Base-by-base conservation (phyloP, 2,888 invertebrate genomes). In the Apodemia hepburni region DNA sequence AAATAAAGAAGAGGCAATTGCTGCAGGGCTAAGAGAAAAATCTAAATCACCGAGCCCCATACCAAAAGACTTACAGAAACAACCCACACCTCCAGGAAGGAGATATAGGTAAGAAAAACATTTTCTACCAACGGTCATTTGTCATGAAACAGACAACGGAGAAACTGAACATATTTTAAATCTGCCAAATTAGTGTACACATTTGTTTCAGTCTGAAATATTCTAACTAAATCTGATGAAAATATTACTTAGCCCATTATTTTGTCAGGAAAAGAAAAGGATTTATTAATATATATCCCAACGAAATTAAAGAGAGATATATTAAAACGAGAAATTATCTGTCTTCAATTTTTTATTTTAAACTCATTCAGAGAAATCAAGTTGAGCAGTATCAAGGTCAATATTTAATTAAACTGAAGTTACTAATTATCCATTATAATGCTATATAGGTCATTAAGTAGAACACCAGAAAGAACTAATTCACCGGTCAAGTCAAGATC, bases 41-140 rank as follows among this genome's bases (percentile, higher is more conserved):
- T 97, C 97, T 0, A 93, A 94, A 71, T 96, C 96, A 2, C 96
- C 97, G 0, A 95, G 95, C 67, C 97, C 97, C 0, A 95, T 97
- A 73, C 85, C 95, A n/a, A 94, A 95, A 79, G 94, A 95, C 66
- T 85, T 94, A 59, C 94, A 95, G 65, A 95, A 95, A 79, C 95
- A 94, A 77, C 94, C 94, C 63, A 93, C 95, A 61, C 95, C 95
- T 58, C 95, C 95, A 51, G 95, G 94, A 74, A 93, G 96, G 77
- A 93, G 96, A 79, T 97, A 97, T 79, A 93, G 94, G 89, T 89
- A 78, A 60, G 58, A 59, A 33, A 29, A 49, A 61, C 5, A n/a
- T 17, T 38, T 27, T 42, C 15, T 54, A 51, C 29, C 7, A 38
- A 12, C 6, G 2, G 1, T 22, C 9, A 33, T 15, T 49, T n/a